Base-by-base conservation (phyloP, 2,797 vertebrate genomes). In the Taenioides sp. region DNA sequence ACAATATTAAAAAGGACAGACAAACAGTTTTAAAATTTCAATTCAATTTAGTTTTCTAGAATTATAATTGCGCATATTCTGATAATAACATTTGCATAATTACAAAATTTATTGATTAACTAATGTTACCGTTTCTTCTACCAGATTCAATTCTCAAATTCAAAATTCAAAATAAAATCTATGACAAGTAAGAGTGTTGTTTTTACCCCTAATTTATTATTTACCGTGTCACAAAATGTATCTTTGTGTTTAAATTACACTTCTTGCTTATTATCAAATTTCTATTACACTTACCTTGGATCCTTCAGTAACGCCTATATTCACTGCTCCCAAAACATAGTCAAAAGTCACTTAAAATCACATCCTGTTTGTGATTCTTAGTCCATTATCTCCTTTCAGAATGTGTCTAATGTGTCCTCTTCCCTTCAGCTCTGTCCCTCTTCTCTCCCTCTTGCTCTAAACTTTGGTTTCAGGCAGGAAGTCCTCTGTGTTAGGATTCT, bases 401-500 rank as follows among this genome's bases (percentile, higher is more conserved):
- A 62, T 76, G 27, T 27, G 43, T 65, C 49, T 82, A 27, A 77
- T 78, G 69, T 78, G 18, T 14, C 57, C 70, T 20, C 67, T 77
- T 70, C 62, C 55, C 71, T 66, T 63, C 52, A 66, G 49, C 58
- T 23, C 71, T 78, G 65, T 80, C 80, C 77, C 82, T 83, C 76
- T 67, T 80, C 80, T 75, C 83, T 84, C 76, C 75, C 81, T 80
- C 82, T 78, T 65, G 67, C 78, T 83, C 73, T 76, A 78, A 85
- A 54, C 65, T 84, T 75, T 70, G 74, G 70, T 67, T 76, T 70
- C 69, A 83, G 73, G 82, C 89, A 90, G 91, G 89, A 92, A 88
- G 87, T 88, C 80, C 67, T 76, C 43, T 47, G 82, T 85, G 87
- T 91, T 91, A 89, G 86, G 75, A 88, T 88, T 85, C 73, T 82